Base-by-base conservation (phyloP, 2,888 invertebrate species). In the Microctonus brassicae region DNA sequence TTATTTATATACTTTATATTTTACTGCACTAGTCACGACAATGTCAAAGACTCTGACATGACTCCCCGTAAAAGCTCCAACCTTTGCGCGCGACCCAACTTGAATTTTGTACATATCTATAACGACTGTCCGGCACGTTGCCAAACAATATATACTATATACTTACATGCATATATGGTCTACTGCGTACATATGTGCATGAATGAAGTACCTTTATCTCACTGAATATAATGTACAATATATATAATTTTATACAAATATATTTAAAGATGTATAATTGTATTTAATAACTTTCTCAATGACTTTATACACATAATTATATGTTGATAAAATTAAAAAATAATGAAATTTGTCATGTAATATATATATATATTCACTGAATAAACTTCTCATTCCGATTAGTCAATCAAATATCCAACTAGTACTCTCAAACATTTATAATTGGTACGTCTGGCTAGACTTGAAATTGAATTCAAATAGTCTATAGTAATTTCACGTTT, bases 51-150 rank as follows among this genome's bases (percentile, higher is more conserved):
- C 33, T 20, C 29, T 13, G 33, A 52, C 42, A 63, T 64, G 58
- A 64, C 58, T 36, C 53, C 17, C 34, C 20, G 60, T 36, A 65
- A 70, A 65, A 65, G 60, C 26, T 36, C 60, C 65, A 20, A 36
- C 52, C 52, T 36, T n/a, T 52, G 36, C 55, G 33, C 60, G 67
- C 55, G 4, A 65, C n/a, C 4, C 47, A n/a, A 47, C 47, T 47
- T 47, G 47, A 17, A 47, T 47, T 47, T 47, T 47, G 17, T 47
- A 17, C 47, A n/a, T 47, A 9, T 47, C 5, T 20, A n/a, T 47
- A 47, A 60, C 60, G 20, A 22, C 39, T 68, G 61, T n/a, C 47
- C 68, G 68, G 68, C 68, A 61, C 36, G 20, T 47, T 68, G 68
- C 68, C 68, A 68, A 33, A 52, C 47, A 52, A 47, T 47, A 4